phyloP scores from a whole-genome alignment of 1,140 invertebrate genomes.

The Drosophila asahinai region DNA sequence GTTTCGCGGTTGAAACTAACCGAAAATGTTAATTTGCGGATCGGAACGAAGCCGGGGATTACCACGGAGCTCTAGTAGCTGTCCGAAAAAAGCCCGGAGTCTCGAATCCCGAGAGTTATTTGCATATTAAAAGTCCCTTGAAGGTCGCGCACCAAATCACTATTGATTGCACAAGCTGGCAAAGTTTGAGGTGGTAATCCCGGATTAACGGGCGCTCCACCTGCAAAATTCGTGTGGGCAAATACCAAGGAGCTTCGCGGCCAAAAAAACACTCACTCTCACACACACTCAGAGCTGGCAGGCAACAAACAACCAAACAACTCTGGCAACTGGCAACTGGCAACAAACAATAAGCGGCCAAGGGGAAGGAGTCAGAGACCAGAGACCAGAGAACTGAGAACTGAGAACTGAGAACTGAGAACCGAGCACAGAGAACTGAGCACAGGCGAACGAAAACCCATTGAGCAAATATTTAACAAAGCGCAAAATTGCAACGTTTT shows the following conservation, averaged over 20 bases:
- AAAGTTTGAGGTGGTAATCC: conserved; percentile 23
- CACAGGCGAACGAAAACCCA: conserved; percentile 60
- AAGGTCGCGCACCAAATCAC: conserved; percentile 17
- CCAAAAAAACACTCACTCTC: background rate
- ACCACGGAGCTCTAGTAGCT: background rate
- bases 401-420: background rate
- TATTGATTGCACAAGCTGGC: conserved; percentile 16
- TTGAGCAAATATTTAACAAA: conserved; percentile 82
- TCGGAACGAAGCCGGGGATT: conserved; percentile 4
- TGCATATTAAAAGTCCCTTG: conserved; percentile 23
- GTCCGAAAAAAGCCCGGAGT: background rate
- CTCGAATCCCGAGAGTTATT: background rate
- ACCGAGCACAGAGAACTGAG: background rate
- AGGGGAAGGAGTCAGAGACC: background rate
- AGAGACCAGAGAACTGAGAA: background rate
- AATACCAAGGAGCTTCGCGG: conserved; percentile 3
- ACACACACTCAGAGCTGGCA: background rate
- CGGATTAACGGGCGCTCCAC: conserved; percentile 11
- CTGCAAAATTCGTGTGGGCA: conserved; percentile 14
- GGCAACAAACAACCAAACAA: conserved; percentile 14
- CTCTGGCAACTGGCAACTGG: conserved; percentile 5
- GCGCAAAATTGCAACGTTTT: conserved; percentile 77
- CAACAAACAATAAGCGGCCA: background rate
- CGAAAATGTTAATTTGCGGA: conserved; percentile 31
- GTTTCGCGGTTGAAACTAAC: background rate